Evolutionary conservation across 2,797 vertebrate genomes (phyloP).

Genomic region (Fundulus diaphanus): DNA sequence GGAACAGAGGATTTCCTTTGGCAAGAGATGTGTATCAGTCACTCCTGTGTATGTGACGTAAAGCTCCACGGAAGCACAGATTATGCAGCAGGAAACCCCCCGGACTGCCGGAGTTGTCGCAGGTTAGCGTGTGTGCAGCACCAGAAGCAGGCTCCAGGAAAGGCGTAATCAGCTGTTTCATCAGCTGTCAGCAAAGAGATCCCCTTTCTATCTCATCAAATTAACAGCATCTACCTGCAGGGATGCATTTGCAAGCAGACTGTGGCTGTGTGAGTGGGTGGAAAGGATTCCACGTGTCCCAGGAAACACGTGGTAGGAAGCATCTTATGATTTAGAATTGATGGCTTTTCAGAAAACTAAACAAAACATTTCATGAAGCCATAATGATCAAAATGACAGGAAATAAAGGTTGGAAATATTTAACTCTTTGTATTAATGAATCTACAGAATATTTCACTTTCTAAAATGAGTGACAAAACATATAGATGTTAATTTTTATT

Average conservation of each 20-base stretch:
- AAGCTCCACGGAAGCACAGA: slow-evolving; percentile 34
- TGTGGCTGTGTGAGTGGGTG: slow-evolving; percentile 18
- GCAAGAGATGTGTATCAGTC: slow-evolving; percentile 45
- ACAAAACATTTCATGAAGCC: background rate
- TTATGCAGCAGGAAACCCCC: slow-evolving; percentile 49
- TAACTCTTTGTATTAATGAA: background rate
- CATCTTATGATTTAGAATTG: slow-evolving; percentile 20
- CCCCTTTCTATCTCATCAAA: slow-evolving; percentile 50
- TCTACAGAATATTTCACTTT: background rate
- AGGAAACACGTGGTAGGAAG: slow-evolving; percentile 31
- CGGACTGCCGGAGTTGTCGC: slow-evolving; percentile 8
- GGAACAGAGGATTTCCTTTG: slow-evolving; percentile 48
- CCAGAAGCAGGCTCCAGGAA: slow-evolving; percentile 57
- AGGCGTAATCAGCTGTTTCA: slow-evolving; percentile 64
- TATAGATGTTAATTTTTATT: no score
- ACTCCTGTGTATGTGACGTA: slow-evolving; percentile 30
- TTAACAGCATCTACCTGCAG: slow-evolving; percentile 59
- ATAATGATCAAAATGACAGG: background rate
- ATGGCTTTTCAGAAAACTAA: background rate
- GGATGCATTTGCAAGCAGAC: slow-evolving; percentile 44
- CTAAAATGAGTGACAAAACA: background rate
- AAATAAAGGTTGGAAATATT: background rate
- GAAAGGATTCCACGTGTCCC: slow-evolving; percentile 31
- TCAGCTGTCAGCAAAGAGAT: slow-evolving; percentile 41
- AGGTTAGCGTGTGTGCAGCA: slow-evolving; percentile 17